Percentiles rank a stretch among this genome's conserved stretches.
These are phyloP conservation scores for Octopus bimaculoides DNA, from an alignment of 1,140 invertebrate genomes.

Conservation along the genomic window DNA sequence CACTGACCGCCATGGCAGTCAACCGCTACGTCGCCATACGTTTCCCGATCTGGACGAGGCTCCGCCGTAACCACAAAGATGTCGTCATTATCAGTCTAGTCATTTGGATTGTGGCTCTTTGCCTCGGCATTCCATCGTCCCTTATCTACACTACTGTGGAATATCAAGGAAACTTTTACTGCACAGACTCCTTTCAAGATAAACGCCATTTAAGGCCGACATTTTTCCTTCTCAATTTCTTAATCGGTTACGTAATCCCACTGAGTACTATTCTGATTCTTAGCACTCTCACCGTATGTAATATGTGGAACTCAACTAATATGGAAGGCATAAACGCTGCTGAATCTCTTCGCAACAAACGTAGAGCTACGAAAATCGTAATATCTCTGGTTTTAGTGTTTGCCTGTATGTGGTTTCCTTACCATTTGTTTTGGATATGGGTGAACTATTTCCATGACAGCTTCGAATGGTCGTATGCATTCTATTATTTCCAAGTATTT, in stretches of 20 bases:
- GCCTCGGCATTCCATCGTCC: slow-evolving; percentile 19
- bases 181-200: slow-evolving; percentile 27
- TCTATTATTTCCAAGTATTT: slow-evolving; percentile 76
- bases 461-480: slow-evolving; percentile 23
- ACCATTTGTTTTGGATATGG: slow-evolving; percentile 65
- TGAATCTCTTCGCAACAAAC: slow-evolving; percentile 66
- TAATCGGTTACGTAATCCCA: slow-evolving; percentile 70
- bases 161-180: slow-evolving; percentile 21
- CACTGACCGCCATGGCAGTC: slow-evolving; percentile 86
- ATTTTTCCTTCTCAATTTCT: slow-evolving; percentile 27
- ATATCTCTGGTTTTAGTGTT: slow-evolving; percentile 89
- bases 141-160: slow-evolving; percentile 24
- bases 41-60: slow-evolving; percentile 78
- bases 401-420: slow-evolving; percentile 88
- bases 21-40: slow-evolving; percentile 91
- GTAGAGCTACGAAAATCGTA: slow-evolving; percentile 84
- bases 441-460: slow-evolving; percentile 44
- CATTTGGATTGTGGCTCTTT: slow-evolving; percentile 28
- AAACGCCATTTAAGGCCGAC: slow-evolving; percentile 9
- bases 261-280: slow-evolving; percentile 81
- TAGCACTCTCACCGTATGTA: slow-evolving; percentile 81
- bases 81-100: slow-evolving; percentile 19
- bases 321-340: slow-evolving; percentile 10
- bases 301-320: slow-evolving; percentile 71
- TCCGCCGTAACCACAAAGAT: slow-evolving; percentile 21